Base-by-base conservation (phyloP, 2,797 vertebrate genomes). In the Vireo griseus region DNA sequence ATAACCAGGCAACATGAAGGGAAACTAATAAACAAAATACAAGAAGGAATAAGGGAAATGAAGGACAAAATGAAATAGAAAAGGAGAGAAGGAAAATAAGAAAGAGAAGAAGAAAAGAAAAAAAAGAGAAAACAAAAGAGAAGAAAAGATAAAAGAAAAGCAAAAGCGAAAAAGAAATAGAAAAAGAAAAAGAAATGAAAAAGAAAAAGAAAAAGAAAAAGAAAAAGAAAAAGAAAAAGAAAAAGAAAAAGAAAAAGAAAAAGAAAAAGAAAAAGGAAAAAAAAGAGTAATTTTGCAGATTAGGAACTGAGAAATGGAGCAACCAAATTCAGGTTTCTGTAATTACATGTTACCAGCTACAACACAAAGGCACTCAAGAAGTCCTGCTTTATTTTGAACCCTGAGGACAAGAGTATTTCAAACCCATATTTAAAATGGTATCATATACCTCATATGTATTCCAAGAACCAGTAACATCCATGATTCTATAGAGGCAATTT, bases 201-300 rank as follows among this genome's bases (percentile, higher is more conserved):
- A 10, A 42, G 16, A 19, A 4, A 7, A 26, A 39, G 6, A 13
- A 37, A 35, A 16, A 42, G 7, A 42, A 42, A 7, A 42, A 16
- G 16, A 17, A 7, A 42, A 16, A 42, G 16, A 5, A 29, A 21
- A 29, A 7, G 1, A 17, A 18, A 10, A 13, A 19, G 8, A 20
- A 3, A 16, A 2, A 29, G 21, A 29, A 7, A 1, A n/a, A n/a
- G 16, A 15, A 4, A 6, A 26, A 39, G 6, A 8, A 37, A 35
- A 17, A 5, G 11, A 3, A 8, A 3, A 13, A 8, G 4, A 2
- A 4, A 33, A 12, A 2, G 2, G 6, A 18, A 15, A 3, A 1
- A 29, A 18, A 1, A 2, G 2, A 10, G 19, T 5, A 1, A 31
- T 50, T 76, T 58, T 31, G 33, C 8, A 42, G 7, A 26, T 54